Evolutionary conservation across 2,888 invertebrate species (phyloP).

Genomic region (Drosophila demipolita): DNA sequence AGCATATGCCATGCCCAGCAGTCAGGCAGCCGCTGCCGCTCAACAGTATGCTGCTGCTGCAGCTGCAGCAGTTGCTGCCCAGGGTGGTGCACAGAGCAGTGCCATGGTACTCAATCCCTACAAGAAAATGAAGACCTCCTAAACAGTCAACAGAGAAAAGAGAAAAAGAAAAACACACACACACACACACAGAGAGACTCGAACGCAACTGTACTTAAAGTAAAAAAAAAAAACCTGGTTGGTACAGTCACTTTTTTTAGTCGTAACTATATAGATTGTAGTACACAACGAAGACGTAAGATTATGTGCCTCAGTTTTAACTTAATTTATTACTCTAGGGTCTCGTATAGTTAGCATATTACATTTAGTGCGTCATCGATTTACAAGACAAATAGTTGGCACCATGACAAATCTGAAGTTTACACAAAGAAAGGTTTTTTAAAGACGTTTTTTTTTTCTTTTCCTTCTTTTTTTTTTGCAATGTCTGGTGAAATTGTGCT

Average conservation of each 20-base stretch:
- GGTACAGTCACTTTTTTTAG: slow-evolving; percentile 39
- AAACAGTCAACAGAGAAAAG: slow-evolving; percentile 47
- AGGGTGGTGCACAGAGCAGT: slow-evolving; percentile 69
- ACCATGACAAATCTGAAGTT: slow-evolving; percentile 39
- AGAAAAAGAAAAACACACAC: neutral
- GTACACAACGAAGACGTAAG: slow-evolving; percentile 65
- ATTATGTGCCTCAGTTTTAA: slow-evolving; percentile 75
- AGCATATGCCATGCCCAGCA: slow-evolving; percentile 82
- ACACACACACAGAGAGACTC: slow-evolving; percentile 23
- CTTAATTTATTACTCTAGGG: slow-evolving; percentile 48
- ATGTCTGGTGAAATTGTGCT: slow-evolving; percentile 8
- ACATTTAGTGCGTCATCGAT: slow-evolving; percentile 19
- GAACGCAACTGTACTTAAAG: slow-evolving; percentile 65
- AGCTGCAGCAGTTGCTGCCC: slow-evolving; percentile 73
- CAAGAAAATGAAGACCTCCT: slow-evolving; percentile 95
- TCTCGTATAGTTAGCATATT: slow-evolving; percentile 41
- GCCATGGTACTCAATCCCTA: slow-evolving; percentile 91
- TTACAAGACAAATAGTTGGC: slow-evolving; percentile 5
- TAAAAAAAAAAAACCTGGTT: slow-evolving; percentile 7
- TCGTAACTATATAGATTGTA: slow-evolving; percentile 35
- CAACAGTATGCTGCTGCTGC: slow-evolving; percentile 74
- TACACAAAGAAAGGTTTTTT: neutral
- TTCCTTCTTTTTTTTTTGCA: neutral
- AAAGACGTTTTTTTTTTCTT: neutral
- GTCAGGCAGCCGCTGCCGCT: slow-evolving; percentile 76